Conservation (phyloP, 2,888 invertebrate species). For the Agrochola macilenta region DNA sequence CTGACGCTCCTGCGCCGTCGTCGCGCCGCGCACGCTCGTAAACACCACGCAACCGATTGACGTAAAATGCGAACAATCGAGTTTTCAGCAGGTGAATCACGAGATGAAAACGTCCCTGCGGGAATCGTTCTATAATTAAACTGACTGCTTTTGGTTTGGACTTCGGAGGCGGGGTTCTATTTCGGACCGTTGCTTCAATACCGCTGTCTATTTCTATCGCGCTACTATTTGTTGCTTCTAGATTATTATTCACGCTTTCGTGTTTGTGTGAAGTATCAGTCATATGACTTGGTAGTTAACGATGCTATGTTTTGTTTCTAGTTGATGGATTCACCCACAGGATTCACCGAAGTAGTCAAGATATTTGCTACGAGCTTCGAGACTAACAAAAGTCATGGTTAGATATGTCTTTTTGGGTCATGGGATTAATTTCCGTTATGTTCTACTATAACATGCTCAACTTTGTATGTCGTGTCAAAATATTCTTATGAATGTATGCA, state of each 20-base stretch:
- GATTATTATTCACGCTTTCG: slow-evolving; percentile 75
- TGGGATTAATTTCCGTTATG: slow-evolving; percentile 3
- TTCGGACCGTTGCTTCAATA: slow-evolving; percentile 86
- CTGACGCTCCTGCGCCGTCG: slow-evolving; percentile 86
- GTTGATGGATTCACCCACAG: slow-evolving; percentile 37
- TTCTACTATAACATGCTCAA: slow-evolving; percentile 7
- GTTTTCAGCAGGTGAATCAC: slow-evolving; percentile 90
- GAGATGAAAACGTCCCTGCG: slow-evolving; percentile 88
- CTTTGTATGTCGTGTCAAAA: not conserved
- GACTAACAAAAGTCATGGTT: slow-evolving; percentile 6
- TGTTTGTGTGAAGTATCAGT: slow-evolving; percentile 67
- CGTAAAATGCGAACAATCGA: slow-evolving; percentile 90
- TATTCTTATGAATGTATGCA: slow-evolving; percentile 11
- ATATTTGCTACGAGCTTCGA: slow-evolving; percentile 22
- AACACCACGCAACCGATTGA: slow-evolving; percentile 90
- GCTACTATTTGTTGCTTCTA: slow-evolving; percentile 80
- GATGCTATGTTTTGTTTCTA: slow-evolving; percentile 33
- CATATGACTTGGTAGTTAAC: slow-evolving; percentile 61
- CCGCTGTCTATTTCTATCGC: slow-evolving; percentile 85
- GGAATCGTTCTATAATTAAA: slow-evolving; percentile 88
- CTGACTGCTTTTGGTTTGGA: slow-evolving; percentile 90
- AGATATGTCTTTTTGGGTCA: slow-evolving; percentile 9
- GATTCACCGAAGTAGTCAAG: slow-evolving; percentile 37
- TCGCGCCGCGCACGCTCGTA: slow-evolving; percentile 80
- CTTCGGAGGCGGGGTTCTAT: slow-evolving; percentile 89